These are phyloP conservation scores for Eueides isabella DNA, from an alignment of 1,140 invertebrate species.

Conservation along the genomic window DNA sequence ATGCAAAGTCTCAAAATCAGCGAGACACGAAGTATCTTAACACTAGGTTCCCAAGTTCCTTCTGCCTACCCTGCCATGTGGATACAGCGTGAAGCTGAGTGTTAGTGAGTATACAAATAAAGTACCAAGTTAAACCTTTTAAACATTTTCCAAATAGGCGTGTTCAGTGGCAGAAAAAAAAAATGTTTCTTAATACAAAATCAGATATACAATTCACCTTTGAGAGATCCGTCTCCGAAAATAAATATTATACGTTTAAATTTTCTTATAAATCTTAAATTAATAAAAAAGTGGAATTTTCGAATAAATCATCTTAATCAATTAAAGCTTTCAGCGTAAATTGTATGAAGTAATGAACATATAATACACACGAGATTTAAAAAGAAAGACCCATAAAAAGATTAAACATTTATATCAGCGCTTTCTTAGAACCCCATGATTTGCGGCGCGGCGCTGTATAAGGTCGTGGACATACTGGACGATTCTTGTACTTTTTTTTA, in stretches of 20 bases:
- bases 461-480: conserved; percentile 7
- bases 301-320: conserved; percentile 13
- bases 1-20: too few species aligned
- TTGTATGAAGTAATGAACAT: conserved; percentile 12
- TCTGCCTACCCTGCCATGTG: too few species aligned
- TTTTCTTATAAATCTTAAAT: conserved; percentile 5
- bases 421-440: conserved; percentile 31
- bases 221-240: not conserved
- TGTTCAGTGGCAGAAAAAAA: not conserved
- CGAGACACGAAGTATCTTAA: too few species aligned
- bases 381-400: conserved; percentile 37
- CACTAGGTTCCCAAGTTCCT: too few species aligned
- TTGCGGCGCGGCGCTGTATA: conserved; percentile 16
- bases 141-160: too few species aligned
- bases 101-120: too few species aligned
- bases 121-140: too few species aligned
- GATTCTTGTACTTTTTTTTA: not conserved
- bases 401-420: conserved; percentile 39
- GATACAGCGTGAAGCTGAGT: too few species aligned
- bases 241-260: conserved; percentile 1
- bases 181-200: too few species aligned
- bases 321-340: conserved; percentile 14
- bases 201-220: not conserved
- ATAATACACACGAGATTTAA: conserved; percentile 30
- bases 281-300: conserved; percentile 11